Evolutionary conservation across 2,113 vertebrate genomes (phyloP).

Genomic region (Urocitellus parryii): DNA sequence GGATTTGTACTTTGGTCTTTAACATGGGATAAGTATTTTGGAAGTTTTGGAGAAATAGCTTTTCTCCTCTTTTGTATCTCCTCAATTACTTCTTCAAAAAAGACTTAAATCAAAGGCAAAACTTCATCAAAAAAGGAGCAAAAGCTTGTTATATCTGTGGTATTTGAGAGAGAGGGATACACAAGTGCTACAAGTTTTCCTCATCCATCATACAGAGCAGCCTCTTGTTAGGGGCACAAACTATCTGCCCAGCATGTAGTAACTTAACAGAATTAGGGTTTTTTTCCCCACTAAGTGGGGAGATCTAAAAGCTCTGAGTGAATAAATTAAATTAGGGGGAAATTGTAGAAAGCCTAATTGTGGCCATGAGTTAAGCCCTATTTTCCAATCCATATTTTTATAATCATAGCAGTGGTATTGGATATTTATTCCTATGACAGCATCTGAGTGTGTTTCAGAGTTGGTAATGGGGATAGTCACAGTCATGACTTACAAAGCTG

Average conservation of each 20-base stretch:
- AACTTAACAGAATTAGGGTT: neutral
- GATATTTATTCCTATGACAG: neutral
- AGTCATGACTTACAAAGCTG: neutral
- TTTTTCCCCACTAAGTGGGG: neutral
- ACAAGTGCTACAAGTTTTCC: neutral
- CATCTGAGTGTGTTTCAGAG: neutral
- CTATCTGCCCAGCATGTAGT: no score
- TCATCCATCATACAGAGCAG: neutral
- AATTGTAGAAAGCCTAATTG: neutral
- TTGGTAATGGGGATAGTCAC: neutral
- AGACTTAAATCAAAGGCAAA: neutral
- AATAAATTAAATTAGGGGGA: neutral
- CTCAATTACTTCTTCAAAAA: neutral
- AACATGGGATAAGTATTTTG: neutral
- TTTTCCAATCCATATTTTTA: neutral
- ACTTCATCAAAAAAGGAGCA: neutral
- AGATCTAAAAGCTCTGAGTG: neutral
- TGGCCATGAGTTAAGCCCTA: neutral
- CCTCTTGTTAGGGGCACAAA: neutral
- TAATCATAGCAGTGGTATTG: neutral
- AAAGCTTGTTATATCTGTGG: neutral
- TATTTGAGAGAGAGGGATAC: neutral
- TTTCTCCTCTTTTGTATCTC: neutral
- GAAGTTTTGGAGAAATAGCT: constrained; percentile 31
- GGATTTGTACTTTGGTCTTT: neutral